phyloP scores from a whole-genome alignment of 2,888 invertebrate genomes.

The Lasioglossum pauxillum region DNA sequence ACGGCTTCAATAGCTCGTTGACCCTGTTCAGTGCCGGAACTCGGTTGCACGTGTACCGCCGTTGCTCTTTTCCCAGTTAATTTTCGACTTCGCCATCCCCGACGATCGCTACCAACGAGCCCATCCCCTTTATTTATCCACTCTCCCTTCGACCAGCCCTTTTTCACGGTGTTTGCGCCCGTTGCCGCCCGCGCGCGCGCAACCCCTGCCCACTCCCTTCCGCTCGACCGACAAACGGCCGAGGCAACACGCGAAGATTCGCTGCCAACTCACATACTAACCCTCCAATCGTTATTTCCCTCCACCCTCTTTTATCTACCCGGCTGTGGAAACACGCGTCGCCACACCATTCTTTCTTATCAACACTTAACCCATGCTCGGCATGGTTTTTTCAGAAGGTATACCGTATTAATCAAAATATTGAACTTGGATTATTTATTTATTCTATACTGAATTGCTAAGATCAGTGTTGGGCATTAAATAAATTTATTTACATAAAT shows the following conservation, averaged over 20 bases:
- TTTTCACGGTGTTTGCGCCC: slow-evolving; percentile 10
- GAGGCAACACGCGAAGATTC: slow-evolving; percentile 4
- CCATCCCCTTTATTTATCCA: not conserved
- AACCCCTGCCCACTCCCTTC: not conserved
- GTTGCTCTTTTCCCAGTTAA: slow-evolving; percentile 54
- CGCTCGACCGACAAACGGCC: not conserved
- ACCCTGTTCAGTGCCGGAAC: slow-evolving; percentile 24
- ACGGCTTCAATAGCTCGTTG: slow-evolving; percentile 43
- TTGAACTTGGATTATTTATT: not conserved
- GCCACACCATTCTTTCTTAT: not conserved
- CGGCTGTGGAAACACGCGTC: not conserved
- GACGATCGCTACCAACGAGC: slow-evolving; percentile 33
- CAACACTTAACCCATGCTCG: not conserved
- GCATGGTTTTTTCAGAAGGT: not conserved
- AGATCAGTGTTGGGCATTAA: too few relatives aligned
- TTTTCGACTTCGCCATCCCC: slow-evolving; percentile 46
- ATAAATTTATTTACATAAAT: too few relatives aligned
- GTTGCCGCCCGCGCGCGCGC: not conserved
- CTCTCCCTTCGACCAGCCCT: not conserved
- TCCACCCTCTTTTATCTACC: not conserved
- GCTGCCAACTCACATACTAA: not conserved
- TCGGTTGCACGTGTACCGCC: slow-evolving; percentile 23
- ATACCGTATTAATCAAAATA: not conserved
- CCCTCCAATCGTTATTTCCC: slow-evolving; percentile 6
- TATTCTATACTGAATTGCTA: too few relatives aligned